Base-by-base conservation (phyloP, 2,888 invertebrate species). In the Pseudanteris insignis region DNA sequence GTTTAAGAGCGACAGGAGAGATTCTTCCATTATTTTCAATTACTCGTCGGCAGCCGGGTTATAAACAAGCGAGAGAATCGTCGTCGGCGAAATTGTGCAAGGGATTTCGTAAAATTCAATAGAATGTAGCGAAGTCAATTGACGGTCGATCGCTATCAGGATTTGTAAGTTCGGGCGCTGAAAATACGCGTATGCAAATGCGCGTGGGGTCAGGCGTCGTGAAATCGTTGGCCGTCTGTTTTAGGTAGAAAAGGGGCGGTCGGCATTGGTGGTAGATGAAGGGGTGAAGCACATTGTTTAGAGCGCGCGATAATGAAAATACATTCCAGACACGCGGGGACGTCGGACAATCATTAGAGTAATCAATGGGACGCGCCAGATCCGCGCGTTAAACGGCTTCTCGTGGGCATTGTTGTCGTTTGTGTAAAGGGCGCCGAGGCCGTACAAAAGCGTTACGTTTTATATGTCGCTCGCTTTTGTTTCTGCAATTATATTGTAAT, bases 281-380 rank as follows among this genome's bases (percentile, higher is more conserved):
- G n/a, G n/a, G n/a, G n/a, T n/a, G n/a, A n/a, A n/a, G n/a, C n/a
- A 50, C 63, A 67, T 67, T 72, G 72, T 72, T 70, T 67, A 69
- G 68, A 69, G 57, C 58, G 61, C 62, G 67, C 62, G 66, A 69
- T 71, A 71, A 71, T 70, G 69, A 72, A 71, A 70, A 70, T 69
- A 65, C 69, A 70, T 71, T 65, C 69, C 68, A 58, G 65, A 61
- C 59, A 63, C 63, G 57, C 62, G 41, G 41, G 61, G 63, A 64
- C 64, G 51, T 54, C 46, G 65, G 65, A 62, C 66, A 64, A 69
- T 69, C 67, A 65, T 67, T 67, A 67, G 58, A 55, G 67, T 64
- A 66, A 67, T 67, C 67, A 66, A 63, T 65, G 62, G 53, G 46
- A 64, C 61, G 60, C 38, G 38, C 62, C 67, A 66, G 67, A 64